These are phyloP conservation scores for Aplochiton taeniatus DNA, from an alignment of 2,797 vertebrate species.

Conservation along the genomic window DNA sequence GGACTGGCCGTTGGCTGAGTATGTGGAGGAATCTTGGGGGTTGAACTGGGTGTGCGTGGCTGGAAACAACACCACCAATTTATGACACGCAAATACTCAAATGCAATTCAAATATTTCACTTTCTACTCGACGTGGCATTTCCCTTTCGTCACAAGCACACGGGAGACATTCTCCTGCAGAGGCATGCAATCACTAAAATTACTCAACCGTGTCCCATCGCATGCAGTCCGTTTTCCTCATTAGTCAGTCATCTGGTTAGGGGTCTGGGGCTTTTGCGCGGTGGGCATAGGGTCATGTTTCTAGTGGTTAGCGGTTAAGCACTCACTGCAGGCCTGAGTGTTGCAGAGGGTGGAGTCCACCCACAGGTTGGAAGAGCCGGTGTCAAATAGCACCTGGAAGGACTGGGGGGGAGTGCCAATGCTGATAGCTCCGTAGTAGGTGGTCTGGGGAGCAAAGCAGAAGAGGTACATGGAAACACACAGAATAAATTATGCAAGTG, in stretches of 20 bases:
- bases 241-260: too few species aligned
- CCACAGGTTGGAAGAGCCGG: slow-evolving; percentile 67
- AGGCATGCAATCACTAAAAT: too few species aligned
- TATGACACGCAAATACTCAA: not conserved
- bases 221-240: too few species aligned
- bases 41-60: slow-evolving; percentile 69
- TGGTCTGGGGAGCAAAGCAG: slow-evolving; percentile 44
- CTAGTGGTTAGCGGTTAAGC: not conserved
- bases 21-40: slow-evolving; percentile 70
- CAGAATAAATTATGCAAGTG: too few species aligned
- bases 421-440: slow-evolving; percentile 67
- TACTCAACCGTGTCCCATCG: too few species aligned
- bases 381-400: slow-evolving; percentile 69
- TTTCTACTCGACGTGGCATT: too few species aligned
- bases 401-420: slow-evolving; percentile 65
- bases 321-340: slow-evolving; percentile 77
- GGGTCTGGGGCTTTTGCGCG: too few species aligned
- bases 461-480: not conserved
- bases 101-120: too few species aligned
- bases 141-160: too few species aligned
- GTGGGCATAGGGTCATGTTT: too few species aligned
- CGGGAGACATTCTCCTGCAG: too few species aligned
- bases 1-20: slow-evolving; percentile 16
- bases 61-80: slow-evolving; percentile 45
- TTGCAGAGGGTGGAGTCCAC: slow-evolving; percentile 73